These are phyloP conservation scores for Amphiprion percula DNA, from an alignment of 2,113 vertebrate species.

Conservation along the genomic window DNA sequence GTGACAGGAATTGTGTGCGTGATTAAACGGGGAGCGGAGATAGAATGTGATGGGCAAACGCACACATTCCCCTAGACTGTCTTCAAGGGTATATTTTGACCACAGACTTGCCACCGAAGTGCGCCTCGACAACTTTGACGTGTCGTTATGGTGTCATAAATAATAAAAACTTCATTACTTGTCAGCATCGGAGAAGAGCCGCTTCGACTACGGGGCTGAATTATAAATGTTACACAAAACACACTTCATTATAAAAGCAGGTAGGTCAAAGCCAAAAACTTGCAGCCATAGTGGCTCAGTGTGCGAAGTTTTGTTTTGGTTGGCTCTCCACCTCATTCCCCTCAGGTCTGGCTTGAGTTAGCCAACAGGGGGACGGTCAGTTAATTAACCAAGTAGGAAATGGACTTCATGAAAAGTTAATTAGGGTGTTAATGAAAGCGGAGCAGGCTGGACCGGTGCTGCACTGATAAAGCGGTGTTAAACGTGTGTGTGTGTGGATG, in stretches of 20 bases:
- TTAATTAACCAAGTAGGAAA: slow-evolving; percentile 79
- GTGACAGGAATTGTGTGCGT: slow-evolving; percentile 40
- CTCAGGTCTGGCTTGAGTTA: slow-evolving; percentile 32
- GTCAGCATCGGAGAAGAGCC: slow-evolving; percentile 30
- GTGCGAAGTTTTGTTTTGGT: slow-evolving; percentile 40
- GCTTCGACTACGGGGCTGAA: slow-evolving; percentile 47
- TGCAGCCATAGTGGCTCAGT: not conserved
- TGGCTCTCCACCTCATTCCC: slow-evolving; percentile 26
- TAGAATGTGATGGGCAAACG: slow-evolving; percentile 7
- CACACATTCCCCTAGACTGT: slow-evolving; percentile 13
- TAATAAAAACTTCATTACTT: slow-evolving; percentile 69
- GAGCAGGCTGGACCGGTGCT: slow-evolving; percentile 42
- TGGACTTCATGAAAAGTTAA: slow-evolving; percentile 80
- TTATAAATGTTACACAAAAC: slow-evolving; percentile 58
- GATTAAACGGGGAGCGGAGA: slow-evolving; percentile 32
- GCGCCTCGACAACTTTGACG: slow-evolving; percentile 14
- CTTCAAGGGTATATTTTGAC: slow-evolving; percentile 15
- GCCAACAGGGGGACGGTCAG: slow-evolving; percentile 65
- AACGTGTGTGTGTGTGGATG: not conserved
- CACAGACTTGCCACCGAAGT: slow-evolving; percentile 18
- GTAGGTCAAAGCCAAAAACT: not conserved
- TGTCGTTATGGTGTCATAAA: slow-evolving; percentile 61
- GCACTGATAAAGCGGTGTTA: slow-evolving; percentile 62
- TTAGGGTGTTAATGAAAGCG: slow-evolving; percentile 78
- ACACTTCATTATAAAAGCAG: slow-evolving; percentile 22